Conservation (phyloP, 2,797 vertebrate species). For the Enteromius treurensis region DNA sequence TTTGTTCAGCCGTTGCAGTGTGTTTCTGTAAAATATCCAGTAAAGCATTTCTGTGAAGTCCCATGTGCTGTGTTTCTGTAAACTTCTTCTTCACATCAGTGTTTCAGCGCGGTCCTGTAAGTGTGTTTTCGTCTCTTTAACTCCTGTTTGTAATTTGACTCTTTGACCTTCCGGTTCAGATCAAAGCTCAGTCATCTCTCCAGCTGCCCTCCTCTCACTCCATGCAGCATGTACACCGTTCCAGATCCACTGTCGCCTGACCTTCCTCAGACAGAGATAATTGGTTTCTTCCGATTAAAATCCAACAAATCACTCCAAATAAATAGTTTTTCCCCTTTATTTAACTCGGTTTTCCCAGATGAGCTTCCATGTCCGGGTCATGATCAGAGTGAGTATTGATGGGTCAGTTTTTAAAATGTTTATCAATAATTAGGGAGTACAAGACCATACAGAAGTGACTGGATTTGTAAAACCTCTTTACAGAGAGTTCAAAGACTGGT, state of each 20-base stretch:
- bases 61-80: not conserved
- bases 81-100: not conserved
- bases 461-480: not conserved
- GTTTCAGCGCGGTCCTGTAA: not conserved
- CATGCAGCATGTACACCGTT: conserved; percentile 71
- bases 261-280: conserved; percentile 52
- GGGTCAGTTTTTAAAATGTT: conserved; percentile 54
- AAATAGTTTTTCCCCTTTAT: conserved; percentile 11
- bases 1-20: not conserved
- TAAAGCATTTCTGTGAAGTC: not conserved
- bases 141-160: conserved; percentile 53
- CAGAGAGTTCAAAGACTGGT: not conserved
- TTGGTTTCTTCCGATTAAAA: conserved; percentile 59
- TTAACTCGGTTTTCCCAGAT: not conserved
- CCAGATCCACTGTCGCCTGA: conserved; percentile 38
- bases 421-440: conserved; percentile 56
- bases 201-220: conserved; percentile 15
- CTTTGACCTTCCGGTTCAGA: conserved; percentile 55
- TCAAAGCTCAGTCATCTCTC: conserved; percentile 50
- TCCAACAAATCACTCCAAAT: conserved; percentile 51
- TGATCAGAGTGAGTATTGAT: conserved; percentile 13
- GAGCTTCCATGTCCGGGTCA: not conserved
- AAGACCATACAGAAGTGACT: not conserved
- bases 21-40: not conserved
- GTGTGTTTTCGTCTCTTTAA: conserved; percentile 39